These are phyloP conservation scores for Nymphalis polychloros DNA, from an alignment of 2,888 invertebrate genomes.

Conservation along the genomic window DNA sequence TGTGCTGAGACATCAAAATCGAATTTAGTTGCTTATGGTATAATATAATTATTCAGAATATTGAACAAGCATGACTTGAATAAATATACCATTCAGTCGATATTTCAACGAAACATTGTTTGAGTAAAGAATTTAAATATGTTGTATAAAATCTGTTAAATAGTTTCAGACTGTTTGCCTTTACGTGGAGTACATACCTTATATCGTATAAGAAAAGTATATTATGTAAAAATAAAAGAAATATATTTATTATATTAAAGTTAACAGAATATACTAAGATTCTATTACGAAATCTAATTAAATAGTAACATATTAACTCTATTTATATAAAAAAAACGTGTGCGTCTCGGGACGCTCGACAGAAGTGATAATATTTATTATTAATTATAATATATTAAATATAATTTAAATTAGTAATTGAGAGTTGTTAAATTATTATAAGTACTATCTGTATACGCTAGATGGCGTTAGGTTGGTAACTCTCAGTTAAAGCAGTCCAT, in stretches of 20 bases:
- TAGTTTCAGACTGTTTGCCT: background rate
- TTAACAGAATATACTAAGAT: too few species aligned
- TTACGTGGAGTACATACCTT: background rate
- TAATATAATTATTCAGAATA: constrained; percentile 46
- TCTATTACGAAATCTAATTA: too few species aligned
- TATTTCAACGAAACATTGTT: constrained; percentile 21
- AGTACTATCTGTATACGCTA: too few species aligned
- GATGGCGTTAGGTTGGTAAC: too few species aligned
- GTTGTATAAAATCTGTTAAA: background rate
- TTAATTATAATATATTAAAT: too few species aligned
- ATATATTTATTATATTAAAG: background rate
- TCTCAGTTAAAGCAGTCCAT: too few species aligned
- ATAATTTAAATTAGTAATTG: too few species aligned
- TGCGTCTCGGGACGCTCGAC: too few species aligned
- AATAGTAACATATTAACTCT: too few species aligned
- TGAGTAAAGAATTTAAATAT: background rate
- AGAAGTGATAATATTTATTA: too few species aligned
- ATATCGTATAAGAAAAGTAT: background rate
- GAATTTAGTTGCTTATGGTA: constrained; percentile 21
- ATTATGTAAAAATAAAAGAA: background rate
- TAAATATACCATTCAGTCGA: constrained; percentile 33
- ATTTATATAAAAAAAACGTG: too few species aligned
- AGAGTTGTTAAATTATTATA: too few species aligned
- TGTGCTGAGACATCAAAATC: background rate
- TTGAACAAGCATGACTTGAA: constrained; percentile 37